Percentiles rank a stretch among this genome's conserved stretches.
phyloP scores from a whole-genome alignment of 2,888 invertebrate genomes.

The Pandemis heparana region DNA sequence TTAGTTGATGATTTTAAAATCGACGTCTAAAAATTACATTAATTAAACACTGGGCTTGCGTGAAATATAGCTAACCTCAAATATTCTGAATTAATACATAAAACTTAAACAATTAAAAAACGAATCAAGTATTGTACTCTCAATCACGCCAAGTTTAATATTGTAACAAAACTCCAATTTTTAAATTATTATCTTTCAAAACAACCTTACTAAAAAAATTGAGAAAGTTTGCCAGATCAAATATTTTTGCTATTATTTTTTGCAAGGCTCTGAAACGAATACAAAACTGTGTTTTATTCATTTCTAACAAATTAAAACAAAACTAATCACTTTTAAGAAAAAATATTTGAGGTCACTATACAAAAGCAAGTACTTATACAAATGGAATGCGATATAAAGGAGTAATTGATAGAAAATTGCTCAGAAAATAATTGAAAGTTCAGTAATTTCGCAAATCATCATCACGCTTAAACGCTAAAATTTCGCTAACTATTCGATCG shows the following conservation, averaged over 20 bases:
- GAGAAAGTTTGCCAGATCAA: neutral
- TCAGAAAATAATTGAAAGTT: slow-evolving; percentile 34
- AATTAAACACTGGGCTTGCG: slow-evolving; percentile 42
- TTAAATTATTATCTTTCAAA: too few species aligned
- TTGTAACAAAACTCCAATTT: too few species aligned
- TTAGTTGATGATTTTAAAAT: slow-evolving; percentile 67
- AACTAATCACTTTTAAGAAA: neutral
- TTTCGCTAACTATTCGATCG: slow-evolving; percentile 43
- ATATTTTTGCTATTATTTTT: neutral
- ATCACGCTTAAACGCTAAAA: slow-evolving; percentile 35
- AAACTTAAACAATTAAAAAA: neutral
- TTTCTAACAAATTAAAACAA: neutral
- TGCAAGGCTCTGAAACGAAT: neutral
- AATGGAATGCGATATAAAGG: slow-evolving; percentile 39
- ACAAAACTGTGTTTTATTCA: neutral
- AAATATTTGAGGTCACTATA: slow-evolving; percentile 32
- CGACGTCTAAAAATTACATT: slow-evolving; percentile 58
- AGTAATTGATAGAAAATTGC: slow-evolving; percentile 30
- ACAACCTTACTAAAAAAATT: too few species aligned
- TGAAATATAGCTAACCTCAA: slow-evolving; percentile 48
- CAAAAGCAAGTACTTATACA: slow-evolving; percentile 18
- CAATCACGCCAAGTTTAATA: too few species aligned
- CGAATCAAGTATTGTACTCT: neutral
- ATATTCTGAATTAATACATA: slow-evolving; percentile 42
- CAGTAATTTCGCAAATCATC: slow-evolving; percentile 38